These are phyloP conservation scores for Lasioglossum morio DNA, from an alignment of 2,888 invertebrate species.

Conservation along the genomic window DNA sequence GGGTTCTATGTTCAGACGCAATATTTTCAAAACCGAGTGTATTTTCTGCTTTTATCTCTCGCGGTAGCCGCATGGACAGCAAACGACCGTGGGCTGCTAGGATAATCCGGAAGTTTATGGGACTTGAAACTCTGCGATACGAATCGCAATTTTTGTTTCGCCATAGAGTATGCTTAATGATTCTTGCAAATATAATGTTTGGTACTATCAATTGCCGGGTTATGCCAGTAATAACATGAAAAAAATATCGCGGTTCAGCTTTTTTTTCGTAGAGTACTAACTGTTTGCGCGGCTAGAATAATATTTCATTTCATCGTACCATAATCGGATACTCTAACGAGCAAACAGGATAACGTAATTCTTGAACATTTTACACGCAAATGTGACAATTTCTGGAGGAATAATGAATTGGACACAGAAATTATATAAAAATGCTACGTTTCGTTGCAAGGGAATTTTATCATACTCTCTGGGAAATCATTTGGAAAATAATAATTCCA, in stretches of 20 bases:
- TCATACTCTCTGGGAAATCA: neutral
- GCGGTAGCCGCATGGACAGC: constrained; percentile 50
- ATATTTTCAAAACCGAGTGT: constrained; percentile 55
- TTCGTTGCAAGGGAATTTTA: neutral
- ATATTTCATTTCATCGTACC: neutral
- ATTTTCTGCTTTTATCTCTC: constrained; percentile 66
- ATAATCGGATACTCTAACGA: neutral
- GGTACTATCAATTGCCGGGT: constrained; percentile 8
- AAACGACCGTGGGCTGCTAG: constrained; percentile 51
- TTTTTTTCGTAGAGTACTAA: neutral
- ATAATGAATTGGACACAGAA: neutral
- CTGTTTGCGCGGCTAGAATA: neutral
- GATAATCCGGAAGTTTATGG: constrained; percentile 67
- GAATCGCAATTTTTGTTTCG: constrained; percentile 52
- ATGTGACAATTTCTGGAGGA: neutral
- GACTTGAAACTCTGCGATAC: constrained; percentile 37
- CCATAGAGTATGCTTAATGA: constrained; percentile 30
- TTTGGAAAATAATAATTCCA: neutral
- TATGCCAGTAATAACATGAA: neutral
- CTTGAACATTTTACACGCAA: neutral
- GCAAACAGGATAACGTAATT: neutral
- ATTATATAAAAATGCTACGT: neutral
- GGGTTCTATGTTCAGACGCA: constrained; percentile 37
- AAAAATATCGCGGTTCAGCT: neutral
- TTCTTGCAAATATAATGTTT: constrained; percentile 11